Percentiles rank a stretch among this genome's conserved stretches.
Conservation (phyloP, 2,888 invertebrate genomes). For the Mamestra brassicae region DNA sequence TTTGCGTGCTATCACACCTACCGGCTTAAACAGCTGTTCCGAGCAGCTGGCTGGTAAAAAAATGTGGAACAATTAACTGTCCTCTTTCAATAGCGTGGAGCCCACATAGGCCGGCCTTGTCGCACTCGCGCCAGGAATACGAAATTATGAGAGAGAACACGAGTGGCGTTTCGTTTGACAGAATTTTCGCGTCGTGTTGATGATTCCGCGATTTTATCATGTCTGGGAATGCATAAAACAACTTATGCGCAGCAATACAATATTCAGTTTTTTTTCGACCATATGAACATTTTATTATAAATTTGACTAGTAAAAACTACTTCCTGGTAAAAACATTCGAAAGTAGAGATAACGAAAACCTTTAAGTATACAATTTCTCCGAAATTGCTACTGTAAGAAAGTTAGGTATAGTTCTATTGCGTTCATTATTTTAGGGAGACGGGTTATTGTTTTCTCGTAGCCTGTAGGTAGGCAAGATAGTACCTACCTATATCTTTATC, state of each 20-base stretch:
- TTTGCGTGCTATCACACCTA: conserved; percentile 67
- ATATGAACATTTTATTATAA: neutral
- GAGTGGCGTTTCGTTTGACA: conserved; percentile 24
- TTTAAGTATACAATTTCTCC: neutral
- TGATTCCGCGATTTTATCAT: conserved; percentile 37
- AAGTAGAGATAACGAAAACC: neutral
- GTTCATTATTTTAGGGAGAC: neutral
- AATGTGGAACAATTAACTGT: conserved; percentile 85
- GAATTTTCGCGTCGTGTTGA: conserved; percentile 29
- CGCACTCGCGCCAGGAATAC: conserved; percentile 71
- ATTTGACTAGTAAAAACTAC: neutral
- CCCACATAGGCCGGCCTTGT: conserved; percentile 77
- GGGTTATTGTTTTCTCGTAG: neutral
- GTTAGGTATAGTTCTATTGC: neutral
- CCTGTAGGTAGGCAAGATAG: conserved; percentile 5
- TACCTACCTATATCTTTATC: conserved; percentile 13
- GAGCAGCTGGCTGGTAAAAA: conserved; percentile 89
- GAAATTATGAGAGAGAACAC: conserved; percentile 68
- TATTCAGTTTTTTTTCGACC: neutral
- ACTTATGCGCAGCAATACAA: neutral
- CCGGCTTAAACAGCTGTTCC: conserved; percentile 89
- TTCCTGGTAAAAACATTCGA: neutral
- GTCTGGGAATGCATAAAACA: neutral
- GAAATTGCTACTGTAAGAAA: neutral
- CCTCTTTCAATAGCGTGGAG: conserved; percentile 79